Conservation (phyloP, 1,140 invertebrate genomes). For the Thereuonema tuberculata region DNA sequence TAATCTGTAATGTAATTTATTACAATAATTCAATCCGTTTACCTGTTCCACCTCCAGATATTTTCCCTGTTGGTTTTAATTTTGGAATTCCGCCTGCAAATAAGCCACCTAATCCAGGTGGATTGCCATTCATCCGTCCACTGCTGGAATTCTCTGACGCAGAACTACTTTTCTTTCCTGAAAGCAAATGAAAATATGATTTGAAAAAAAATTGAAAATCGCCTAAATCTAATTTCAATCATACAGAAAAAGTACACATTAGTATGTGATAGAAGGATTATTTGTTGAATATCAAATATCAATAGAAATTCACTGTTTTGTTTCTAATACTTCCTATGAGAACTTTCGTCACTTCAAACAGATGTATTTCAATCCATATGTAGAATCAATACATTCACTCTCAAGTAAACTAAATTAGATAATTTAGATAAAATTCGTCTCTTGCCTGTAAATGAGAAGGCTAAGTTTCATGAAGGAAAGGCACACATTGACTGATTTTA, state of each 20-base stretch:
- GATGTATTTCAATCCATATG: too few species aligned
- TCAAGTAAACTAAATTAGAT: too few species aligned
- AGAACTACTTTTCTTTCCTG: constrained; percentile 6
- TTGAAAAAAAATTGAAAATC: too few species aligned
- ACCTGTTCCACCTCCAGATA: background rate
- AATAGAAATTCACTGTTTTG: background rate
- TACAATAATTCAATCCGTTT: background rate
- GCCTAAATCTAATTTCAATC: background rate
- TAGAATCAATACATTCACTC: too few species aligned
- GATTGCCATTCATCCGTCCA: constrained; percentile 21
- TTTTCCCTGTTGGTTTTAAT: constrained; percentile 48
- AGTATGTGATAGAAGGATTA: background rate
- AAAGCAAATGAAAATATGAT: background rate
- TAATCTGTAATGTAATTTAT: background rate
- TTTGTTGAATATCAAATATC: background rate
- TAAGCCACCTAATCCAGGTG: constrained; percentile 48
- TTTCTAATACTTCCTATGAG: background rate
- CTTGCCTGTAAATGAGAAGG: too few species aligned
- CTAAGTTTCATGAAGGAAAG: too few species aligned
- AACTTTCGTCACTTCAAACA: too few species aligned
- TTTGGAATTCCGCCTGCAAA: constrained; percentile 79
- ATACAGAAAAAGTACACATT: background rate
- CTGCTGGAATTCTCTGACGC: constrained; percentile 14
- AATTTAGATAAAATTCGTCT: too few species aligned
- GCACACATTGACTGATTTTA: too few species aligned